These are phyloP conservation scores for Paramisgurnus dabryanus DNA, from an alignment of 2,113 vertebrate species.

Conservation along the genomic window DNA sequence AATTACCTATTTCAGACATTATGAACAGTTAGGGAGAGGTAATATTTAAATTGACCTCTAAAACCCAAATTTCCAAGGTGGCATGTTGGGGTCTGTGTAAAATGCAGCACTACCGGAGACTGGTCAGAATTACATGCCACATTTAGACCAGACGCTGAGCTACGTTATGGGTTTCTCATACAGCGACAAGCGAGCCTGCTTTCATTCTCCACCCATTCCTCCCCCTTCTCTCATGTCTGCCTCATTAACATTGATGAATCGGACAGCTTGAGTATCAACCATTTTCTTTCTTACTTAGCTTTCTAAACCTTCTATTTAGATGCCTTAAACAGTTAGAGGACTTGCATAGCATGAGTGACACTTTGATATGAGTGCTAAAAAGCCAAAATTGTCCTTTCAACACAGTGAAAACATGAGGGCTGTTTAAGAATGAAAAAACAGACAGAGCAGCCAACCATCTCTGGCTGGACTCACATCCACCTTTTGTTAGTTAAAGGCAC, in stretches of 20 bases:
- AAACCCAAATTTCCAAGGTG: slow-evolving; percentile 32
- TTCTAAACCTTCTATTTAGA: slow-evolving; percentile 3
- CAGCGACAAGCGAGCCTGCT: slow-evolving; percentile 36
- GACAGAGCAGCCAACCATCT: slow-evolving; percentile 40
- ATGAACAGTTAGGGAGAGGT: slow-evolving; percentile 5
- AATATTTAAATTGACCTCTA: slow-evolving; percentile 31
- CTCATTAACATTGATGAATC: slow-evolving; percentile 53
- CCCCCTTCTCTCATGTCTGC: slow-evolving; percentile 45
- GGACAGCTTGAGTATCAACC: slow-evolving; percentile 34
- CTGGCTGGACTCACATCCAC: slow-evolving; percentile 42
- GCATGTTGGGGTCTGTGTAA: not conserved
- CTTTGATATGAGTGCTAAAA: not conserved
- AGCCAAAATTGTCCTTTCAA: slow-evolving; percentile 17
- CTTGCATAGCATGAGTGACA: not conserved
- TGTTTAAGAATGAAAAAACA: slow-evolving; percentile 29
- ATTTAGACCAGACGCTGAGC: slow-evolving; percentile 20
- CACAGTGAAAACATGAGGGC: slow-evolving; percentile 48
- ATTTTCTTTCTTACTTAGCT: slow-evolving; percentile 28
- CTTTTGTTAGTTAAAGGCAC: slow-evolving; percentile 52
- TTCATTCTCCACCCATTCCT: slow-evolving; percentile 41
- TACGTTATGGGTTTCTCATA: slow-evolving; percentile 2
- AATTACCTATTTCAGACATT: slow-evolving; percentile 37
- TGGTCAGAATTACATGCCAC: slow-evolving; percentile 22
- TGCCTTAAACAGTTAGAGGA: not conserved
- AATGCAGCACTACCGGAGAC: not conserved